Percentiles rank a stretch among this genome's conserved stretches.
These are phyloP conservation scores for Drosophila pandora DNA, from an alignment of 1,140 invertebrate genomes.

Conservation along the genomic window DNA sequence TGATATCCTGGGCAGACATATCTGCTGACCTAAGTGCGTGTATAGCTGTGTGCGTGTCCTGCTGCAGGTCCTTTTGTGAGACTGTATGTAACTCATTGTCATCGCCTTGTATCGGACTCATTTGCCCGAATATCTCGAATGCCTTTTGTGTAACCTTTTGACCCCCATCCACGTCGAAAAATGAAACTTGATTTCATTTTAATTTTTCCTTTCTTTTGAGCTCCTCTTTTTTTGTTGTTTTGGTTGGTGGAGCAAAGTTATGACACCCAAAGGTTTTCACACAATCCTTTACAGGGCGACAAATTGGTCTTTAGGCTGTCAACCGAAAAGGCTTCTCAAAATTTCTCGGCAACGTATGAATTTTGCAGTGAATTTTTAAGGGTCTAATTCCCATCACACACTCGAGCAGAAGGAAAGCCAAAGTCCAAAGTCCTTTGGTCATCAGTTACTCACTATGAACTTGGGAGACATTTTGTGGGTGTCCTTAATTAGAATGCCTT, in stretches of 20 bases:
- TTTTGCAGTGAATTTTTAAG: constrained; percentile 32
- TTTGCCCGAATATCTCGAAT: constrained; percentile 36
- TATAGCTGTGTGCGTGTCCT: constrained; percentile 23
- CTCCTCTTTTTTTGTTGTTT: constrained; percentile 6
- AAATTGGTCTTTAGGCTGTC: constrained; percentile 58
- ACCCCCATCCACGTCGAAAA: neutral
- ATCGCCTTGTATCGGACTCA: constrained; percentile 46
- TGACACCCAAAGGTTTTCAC: constrained; percentile 44
- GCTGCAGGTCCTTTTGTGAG: constrained; percentile 24
- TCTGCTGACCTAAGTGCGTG: constrained; percentile 69
- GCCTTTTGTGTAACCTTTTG: constrained; percentile 44
- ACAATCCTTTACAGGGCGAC: constrained; percentile 49
- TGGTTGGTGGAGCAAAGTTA: constrained; percentile 31
- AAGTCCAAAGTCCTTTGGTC: constrained; percentile 42
- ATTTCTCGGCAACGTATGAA: constrained; percentile 4
- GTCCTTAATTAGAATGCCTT: constrained; percentile 73
- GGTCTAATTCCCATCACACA: constrained; percentile 27
- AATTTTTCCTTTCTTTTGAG: constrained; percentile 39
- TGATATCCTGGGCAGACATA: constrained; percentile 44
- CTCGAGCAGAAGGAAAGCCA: neutral
- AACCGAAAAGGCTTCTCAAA: constrained; percentile 36
- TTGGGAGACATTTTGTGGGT: constrained; percentile 56
- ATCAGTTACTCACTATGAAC: constrained; percentile 54
- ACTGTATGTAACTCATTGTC: constrained; percentile 45
- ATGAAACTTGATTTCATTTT: constrained; percentile 63